Base-by-base conservation (phyloP, 2,797 vertebrate species). In the Kryptopterus vitreolus region DNA sequence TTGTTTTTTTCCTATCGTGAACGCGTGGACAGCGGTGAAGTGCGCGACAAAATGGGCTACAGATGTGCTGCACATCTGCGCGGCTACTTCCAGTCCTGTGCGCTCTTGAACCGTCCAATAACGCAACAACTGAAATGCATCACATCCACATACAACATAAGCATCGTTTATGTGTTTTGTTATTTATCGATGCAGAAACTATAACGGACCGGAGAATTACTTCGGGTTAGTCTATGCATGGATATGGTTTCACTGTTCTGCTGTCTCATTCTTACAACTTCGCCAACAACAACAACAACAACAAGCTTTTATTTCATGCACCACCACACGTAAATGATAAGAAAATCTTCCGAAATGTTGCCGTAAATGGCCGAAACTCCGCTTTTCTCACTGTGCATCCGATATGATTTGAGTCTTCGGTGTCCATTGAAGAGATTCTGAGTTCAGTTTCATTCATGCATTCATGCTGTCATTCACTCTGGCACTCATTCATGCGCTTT, bases 401-500 rank as follows among this genome's bases (percentile, higher is more conserved):
- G 58, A 75, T 79, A 6, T 83, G 11, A 72, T 57, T 81, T 53
- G 48, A 77, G n/a, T 87, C 58, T 68, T 43, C 38, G 38, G 62
- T 77, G 52, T 58, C 26, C 65, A 69, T 68, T 43, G 22, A 69
- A 57, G 22, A 9, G 82, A 31, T 84, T 46, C 10, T 68, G 61
- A 66, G 71, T 84, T 84, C 73, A 33, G 59, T 82, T 88, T 71
- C 79, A 88, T 84, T 87, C 87, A 89, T 88, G 81, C 66, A 33
- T 86, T 83, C 74, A 84, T 88, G 82, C 66, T 53, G 69, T 83
- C 75, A 89, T 90, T 89, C 82, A 83, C 82, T 83, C 91, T 93
- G 93, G 92, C 93, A 89, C 92, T 92, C 93, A 93, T 92, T 93
- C 92, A 94, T 92, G 89, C 93, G 90, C 90, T 94, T 93, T 94